These are phyloP conservation scores for Coranthus polyacanthus DNA, from an alignment of 2,797 vertebrate genomes.

Conservation along the genomic window DNA sequence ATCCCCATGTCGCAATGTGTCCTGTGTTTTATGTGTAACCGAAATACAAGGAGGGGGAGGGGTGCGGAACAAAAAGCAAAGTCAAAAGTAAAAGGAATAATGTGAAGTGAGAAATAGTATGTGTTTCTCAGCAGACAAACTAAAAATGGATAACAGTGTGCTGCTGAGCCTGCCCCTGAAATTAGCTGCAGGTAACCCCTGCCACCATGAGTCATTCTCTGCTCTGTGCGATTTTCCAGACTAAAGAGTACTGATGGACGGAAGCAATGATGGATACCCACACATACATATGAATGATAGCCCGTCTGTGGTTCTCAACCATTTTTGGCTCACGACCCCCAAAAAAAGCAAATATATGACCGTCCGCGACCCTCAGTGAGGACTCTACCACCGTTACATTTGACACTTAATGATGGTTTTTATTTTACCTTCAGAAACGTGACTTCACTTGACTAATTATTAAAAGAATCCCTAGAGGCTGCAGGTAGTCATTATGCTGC, in stretches of 20 bases:
- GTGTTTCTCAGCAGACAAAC: conserved; percentile 21
- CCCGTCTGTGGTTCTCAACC: conserved; percentile 17
- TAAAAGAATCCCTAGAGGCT: conserved; percentile 54
- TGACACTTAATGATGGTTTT: conserved; percentile 52
- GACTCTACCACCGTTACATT: conserved; percentile 22
- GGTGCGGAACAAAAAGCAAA: too few relatives aligned
- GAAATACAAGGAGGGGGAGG: too few relatives aligned
- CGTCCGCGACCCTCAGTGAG: neutral
- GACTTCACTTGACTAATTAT: conserved; percentile 73
- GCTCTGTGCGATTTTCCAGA: conserved; percentile 50
- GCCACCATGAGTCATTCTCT: conserved; percentile 62
- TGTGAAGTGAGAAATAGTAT: conserved; percentile 10
- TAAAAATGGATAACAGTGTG: conserved; percentile 45
- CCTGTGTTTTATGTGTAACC: too few relatives aligned
- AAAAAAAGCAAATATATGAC: conserved; percentile 12
- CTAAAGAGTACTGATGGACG: conserved; percentile 58
- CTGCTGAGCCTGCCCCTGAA: conserved; percentile 55
- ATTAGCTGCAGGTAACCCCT: conserved; percentile 72
- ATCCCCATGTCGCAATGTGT: too few relatives aligned
- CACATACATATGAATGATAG: conserved; percentile 20
- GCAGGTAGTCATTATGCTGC: conserved; percentile 68
- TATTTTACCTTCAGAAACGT: conserved; percentile 56
- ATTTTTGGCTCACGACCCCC: conserved; percentile 32
- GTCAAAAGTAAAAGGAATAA: too few relatives aligned
- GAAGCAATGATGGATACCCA: conserved; percentile 39